These are phyloP conservation scores for Synanthedon tipuliformis DNA, from an alignment of 2,888 invertebrate genomes.

Conservation along the genomic window DNA sequence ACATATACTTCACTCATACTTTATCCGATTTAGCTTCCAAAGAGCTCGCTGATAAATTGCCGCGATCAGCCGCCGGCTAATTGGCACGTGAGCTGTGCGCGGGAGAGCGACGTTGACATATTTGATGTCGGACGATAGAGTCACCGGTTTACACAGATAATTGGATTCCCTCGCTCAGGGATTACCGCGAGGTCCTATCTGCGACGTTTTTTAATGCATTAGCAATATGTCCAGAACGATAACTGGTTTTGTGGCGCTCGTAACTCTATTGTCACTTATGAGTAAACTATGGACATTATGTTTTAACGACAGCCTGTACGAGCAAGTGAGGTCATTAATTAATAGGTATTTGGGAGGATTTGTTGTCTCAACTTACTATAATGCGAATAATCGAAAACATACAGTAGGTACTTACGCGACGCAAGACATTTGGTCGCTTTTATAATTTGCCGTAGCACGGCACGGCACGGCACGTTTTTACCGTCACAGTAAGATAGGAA, in stretches of 20 bases:
- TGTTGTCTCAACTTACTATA: no score
- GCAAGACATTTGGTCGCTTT: no score
- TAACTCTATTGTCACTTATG: background rate
- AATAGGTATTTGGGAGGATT: no score
- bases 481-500: no score
- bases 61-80: conserved; percentile 2
- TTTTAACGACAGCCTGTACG: no score
- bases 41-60: conserved; percentile 1
- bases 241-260: background rate
- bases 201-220: background rate
- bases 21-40: background rate
- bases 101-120: conserved; percentile 3
- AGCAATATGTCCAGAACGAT: background rate
- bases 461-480: no score
- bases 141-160: background rate
- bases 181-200: background rate
- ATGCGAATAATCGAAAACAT: no score
- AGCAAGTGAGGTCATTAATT: no score
- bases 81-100: conserved; percentile 1
- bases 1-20: background rate
- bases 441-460: no score
- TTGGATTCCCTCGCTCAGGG: background rate
- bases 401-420: no score
- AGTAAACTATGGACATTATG: background rate
- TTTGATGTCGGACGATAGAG: conserved; percentile 1